Base-by-base conservation (phyloP, 2,888 invertebrate genomes). In the Serrognathus titanus region DNA sequence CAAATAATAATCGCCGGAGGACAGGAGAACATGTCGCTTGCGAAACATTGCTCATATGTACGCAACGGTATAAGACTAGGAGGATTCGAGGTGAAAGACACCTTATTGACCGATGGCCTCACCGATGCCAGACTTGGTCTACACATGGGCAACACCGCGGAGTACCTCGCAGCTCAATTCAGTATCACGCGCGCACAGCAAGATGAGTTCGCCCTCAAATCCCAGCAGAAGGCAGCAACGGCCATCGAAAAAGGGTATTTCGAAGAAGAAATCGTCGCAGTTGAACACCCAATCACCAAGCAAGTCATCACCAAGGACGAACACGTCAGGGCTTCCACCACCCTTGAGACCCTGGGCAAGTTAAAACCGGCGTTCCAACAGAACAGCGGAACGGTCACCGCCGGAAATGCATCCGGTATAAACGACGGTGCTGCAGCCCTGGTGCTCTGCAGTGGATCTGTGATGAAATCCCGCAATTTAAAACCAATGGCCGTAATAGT, bases 351-450 rank as follows among this genome's bases (percentile, higher is more conserved):
- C 6, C 76, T 92, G 41, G 71, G 80, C 55, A 86, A 84, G 71
- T 73, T 92, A 36, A 81, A 77, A 63, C 84, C 92, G 0, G 84
- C 77, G 39, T 91, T 91, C 75, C 69, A 82, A 16, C 64, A 84
- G 80, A 85, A 16, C 1, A 78, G 79, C 56, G 87, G 86, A 3
- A 86, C 88, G 0, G 88, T 92, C 3, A 92, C 92, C 3, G 82
- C 92, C 36, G 90, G 88, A 47, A 90, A 89, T 79, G 83, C 91
- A 1, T 91, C 91, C 7, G 90, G 90, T 24, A 80, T 92, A 37
- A 92, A 91, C 64, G 97, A 97, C 75, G 95, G 96, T 1, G 95
- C 96, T 2, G 93, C 94, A 2, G 93, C 89, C 1, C 78, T 96
- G 1, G 77, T 96, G 12, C 69, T 97, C 36, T 87, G 88, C 78